Conservation (phyloP, 1,140 invertebrate genomes). For the Drosophila miranda region DNA sequence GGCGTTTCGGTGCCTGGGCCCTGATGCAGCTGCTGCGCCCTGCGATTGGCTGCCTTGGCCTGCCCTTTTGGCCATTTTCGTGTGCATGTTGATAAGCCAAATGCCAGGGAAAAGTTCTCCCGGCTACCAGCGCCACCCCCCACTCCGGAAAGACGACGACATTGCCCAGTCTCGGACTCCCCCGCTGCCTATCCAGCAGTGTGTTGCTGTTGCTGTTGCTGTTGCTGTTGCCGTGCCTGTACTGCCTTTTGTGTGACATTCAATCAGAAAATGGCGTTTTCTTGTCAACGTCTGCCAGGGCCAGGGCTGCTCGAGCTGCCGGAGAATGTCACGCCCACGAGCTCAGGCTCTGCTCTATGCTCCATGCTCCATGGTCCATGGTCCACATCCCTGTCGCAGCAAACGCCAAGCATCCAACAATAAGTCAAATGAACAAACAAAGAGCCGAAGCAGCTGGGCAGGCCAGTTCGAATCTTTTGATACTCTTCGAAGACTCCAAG, state of each 20-base stretch:
- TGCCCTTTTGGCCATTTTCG: slow-evolving; percentile 76
- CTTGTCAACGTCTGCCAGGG: slow-evolving; percentile 77
- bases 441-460: slow-evolving; percentile 19
- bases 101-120: slow-evolving; percentile 52
- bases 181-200: not conserved
- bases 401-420: slow-evolving; percentile 65
- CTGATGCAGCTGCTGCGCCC: slow-evolving; percentile 57
- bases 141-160: slow-evolving; percentile 23
- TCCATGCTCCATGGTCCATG: not conserved
- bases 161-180: slow-evolving; percentile 29
- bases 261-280: slow-evolving; percentile 81
- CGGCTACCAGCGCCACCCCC: not conserved
- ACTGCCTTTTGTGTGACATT: slow-evolving; percentile 72
- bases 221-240: no score
- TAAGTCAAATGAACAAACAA: slow-evolving; percentile 76
- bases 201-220: not conserved
- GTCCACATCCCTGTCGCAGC: slow-evolving; percentile 56
- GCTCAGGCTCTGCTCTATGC: slow-evolving; percentile 2
- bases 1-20: slow-evolving; percentile 41
- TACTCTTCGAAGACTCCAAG: slow-evolving; percentile 22
- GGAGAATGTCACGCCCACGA: slow-evolving; percentile 62
- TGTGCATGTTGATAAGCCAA: slow-evolving; percentile 76
- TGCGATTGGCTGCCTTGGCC: slow-evolving; percentile 73
- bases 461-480: slow-evolving; percentile 21
- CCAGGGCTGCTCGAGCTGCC: slow-evolving; percentile 29